Conservation (phyloP, 1,140 invertebrate genomes). For the Hesperophylax magnus region DNA sequence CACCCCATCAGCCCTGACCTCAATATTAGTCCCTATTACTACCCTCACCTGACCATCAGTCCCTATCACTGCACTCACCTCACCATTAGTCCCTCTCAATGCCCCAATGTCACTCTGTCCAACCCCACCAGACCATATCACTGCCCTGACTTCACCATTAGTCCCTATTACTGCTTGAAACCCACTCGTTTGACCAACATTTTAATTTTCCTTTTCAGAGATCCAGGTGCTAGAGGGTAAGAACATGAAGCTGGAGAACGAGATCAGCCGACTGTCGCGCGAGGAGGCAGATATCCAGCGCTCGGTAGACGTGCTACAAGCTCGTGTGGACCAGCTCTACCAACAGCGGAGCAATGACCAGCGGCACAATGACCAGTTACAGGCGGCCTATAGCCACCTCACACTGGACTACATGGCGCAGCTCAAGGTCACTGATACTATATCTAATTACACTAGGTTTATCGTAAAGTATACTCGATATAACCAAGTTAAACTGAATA, state of each 20-base stretch:
- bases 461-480: too few species aligned
- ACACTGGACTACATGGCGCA: constrained; percentile 72
- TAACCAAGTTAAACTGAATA: constrained; percentile 3
- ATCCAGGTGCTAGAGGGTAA: constrained; percentile 83
- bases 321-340: constrained; percentile 73
- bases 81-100: too few species aligned
- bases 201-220: constrained; percentile 65
- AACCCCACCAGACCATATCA: too few species aligned
- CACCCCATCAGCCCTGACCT: too few species aligned
- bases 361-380: constrained; percentile 73
- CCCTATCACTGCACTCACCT: too few species aligned
- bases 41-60: too few species aligned
- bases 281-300: constrained; percentile 73
- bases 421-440: constrained; percentile 51
- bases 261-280: constrained; percentile 72
- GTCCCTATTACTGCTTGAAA: too few species aligned
- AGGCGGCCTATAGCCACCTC: constrained; percentile 72
- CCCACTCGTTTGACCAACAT: background rate
- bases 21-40: too few species aligned
- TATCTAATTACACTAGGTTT: too few species aligned
- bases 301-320: constrained; percentile 72
- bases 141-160: too few species aligned
- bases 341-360: constrained; percentile 73
- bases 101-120: too few species aligned
- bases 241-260: constrained; percentile 76